A percentile compares a stretch with the other conserved stretches of the same genome.
phyloP scores from a whole-genome alignment of 1,140 invertebrate genomes.

The Apocrypta bakeri region DNA sequence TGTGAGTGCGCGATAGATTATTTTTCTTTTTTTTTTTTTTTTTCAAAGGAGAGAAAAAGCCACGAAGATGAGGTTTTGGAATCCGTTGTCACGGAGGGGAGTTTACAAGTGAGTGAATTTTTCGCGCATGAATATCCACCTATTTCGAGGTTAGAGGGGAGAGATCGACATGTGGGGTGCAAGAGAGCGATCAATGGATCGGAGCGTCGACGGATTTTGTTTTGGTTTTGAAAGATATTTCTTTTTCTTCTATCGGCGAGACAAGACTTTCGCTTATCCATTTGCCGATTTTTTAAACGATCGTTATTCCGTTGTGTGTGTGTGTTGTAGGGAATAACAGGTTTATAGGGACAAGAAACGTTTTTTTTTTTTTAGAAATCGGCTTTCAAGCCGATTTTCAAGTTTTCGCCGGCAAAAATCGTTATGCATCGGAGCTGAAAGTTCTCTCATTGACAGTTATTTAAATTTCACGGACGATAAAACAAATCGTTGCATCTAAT shows the following conservation, averaged over 20 bases:
- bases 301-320: too few relatives aligned
- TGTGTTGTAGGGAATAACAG: too few relatives aligned
- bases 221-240: not conserved
- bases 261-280: too few relatives aligned
- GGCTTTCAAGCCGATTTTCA: not conserved
- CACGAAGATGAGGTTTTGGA: conserved; percentile 55
- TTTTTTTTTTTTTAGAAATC: too few relatives aligned
- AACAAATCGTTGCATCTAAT: too few relatives aligned
- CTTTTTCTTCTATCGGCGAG: too few relatives aligned
- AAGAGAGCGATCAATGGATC: not conserved
- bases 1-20: too few relatives aligned
- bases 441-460: not conserved
- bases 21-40: too few relatives aligned
- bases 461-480: too few relatives aligned
- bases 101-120: conserved; percentile 68
- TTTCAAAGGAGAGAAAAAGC: not conserved
- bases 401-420: not conserved
- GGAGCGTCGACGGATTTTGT: not conserved
- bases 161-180: not conserved
- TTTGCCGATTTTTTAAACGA: too few relatives aligned
- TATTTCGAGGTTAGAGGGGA: conserved; percentile 56
- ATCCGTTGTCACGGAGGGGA: conserved; percentile 66
- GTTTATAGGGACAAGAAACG: too few relatives aligned
- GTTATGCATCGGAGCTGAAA: not conserved
- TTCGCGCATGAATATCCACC: conserved; percentile 30